Evolutionary conservation across 2,113 vertebrate genomes (phyloP), one percentile per base, ranked within the genome.

Genomic region (Panthera tigris): DNA sequence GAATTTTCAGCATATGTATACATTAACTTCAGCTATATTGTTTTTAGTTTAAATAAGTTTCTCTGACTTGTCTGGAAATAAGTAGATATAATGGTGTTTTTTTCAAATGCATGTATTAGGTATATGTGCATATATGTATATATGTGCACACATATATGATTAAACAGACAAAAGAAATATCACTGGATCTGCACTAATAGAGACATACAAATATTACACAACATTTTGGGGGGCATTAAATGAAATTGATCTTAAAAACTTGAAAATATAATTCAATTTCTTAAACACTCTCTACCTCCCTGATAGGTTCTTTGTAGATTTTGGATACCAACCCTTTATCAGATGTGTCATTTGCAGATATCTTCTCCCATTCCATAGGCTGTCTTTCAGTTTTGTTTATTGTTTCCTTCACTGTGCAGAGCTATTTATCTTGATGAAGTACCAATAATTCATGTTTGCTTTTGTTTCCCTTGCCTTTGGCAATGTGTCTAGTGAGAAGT

Each of bases 31-130:
- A 88, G 33, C 29, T 88, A 15, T 63, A 48, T 57, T 92, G n/a
- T 79, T 85, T 91, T 89, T 81, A 63, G 76, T 93, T 93, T 86
- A 68, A 76, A 69, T 76, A 41, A 78, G 83, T 92, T 85, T 86
- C 39, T 94, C 31, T 45, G 16, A 92, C 88, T 82, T 73, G 19
- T 76, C 66, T 86, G 87, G 29, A 82, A 92, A 61, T 87, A 93
- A 95, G 61, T 90, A 93, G 7, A 27, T 90, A 15, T 71, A 82
- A 65, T 48, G 57, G 4, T 52, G 68, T 90, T 78, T 97, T 97
- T 74, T 83, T 94, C 71, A 95, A 95, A 80, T 78, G 48, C 8
- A 21, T 19, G 41, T n/a, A n/a, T 19, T 19, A 88, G 15, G 48
- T 57, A 39, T 29, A 57, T 69, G 13, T 27, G 33, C 41, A 65